Base-by-base conservation (phyloP, 2,888 invertebrate species). In the Xestia xanthographa region DNA sequence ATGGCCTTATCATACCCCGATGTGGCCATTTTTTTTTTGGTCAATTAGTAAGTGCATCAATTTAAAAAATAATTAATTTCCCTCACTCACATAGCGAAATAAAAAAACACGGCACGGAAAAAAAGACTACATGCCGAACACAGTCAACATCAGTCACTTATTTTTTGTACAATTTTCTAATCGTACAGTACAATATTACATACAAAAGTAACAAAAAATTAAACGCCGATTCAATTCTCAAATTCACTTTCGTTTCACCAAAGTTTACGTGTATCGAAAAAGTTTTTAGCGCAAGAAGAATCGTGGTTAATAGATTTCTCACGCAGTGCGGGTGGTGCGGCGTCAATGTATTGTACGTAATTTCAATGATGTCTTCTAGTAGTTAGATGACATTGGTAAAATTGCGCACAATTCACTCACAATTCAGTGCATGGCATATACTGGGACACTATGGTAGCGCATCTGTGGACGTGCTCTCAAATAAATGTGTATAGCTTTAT, bases 241-340 rank as follows among this genome's bases (percentile, higher is more conserved):
- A 70, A 76, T 69, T 58, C 50, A 86, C 60, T 71, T 68, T 60
- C 26, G 50, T 72, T 72, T 71, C 69, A 83, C 43, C 66, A 72
- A 63, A 83, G 50, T 69, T 65, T 48, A 63, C 26, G 14, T 58
- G 50, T 69, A 58, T 66, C 50, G 56, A 67, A 72, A 72, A 41
- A 53, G 29, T 48, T 77, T 82, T 76, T 50, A 53, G 45, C 65
- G 34, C 62, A 69, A 60, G 11, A n/a, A 66, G 48, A 73, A 66
- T 56, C 66, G 34, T 48, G 67, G 17, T 11, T 26, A 68, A 67
- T 62, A 56, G 43, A 62, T 65, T 58, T 66, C 12, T 29, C 34
- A 56, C 41, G 20, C 58, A 53, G 45, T 66, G 50, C 53, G 45
- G 66, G 20, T 53, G 45, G 45, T 66, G 50, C 53, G 45, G 66